These are phyloP conservation scores for Folsomia candida DNA, from an alignment of 2,888 invertebrate species.

Conservation along the genomic window DNA sequence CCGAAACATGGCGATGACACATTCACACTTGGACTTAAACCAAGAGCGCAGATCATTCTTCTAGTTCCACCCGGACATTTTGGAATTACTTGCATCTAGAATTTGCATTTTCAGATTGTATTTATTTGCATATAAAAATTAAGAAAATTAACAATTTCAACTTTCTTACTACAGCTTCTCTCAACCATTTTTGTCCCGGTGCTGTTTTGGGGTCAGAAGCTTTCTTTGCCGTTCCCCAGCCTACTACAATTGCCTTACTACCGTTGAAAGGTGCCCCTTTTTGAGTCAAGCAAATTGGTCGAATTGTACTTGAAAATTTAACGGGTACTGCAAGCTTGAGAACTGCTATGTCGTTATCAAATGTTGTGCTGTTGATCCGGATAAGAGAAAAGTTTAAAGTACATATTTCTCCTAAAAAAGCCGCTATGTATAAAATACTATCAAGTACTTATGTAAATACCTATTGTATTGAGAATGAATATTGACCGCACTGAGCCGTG, in stretches of 20 bases:
- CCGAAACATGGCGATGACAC: not conserved
- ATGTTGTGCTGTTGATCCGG: not conserved
- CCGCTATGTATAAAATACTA: not conserved
- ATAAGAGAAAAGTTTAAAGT: not conserved
- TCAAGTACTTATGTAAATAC: not conserved
- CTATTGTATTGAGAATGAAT: not conserved
- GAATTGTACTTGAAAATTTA: not conserved
- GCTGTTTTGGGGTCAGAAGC: not conserved
- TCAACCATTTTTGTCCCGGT: not conserved
- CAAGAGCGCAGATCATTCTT: not conserved
- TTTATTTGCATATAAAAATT: too few relatives aligned
- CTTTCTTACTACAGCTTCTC: not conserved
- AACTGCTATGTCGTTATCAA: not conserved
- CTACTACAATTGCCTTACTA: not conserved
- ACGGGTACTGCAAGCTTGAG: not conserved
- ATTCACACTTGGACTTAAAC: not conserved
- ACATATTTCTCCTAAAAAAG: too few relatives aligned
- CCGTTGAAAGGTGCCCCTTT: not conserved
- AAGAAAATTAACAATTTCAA: too few relatives aligned
- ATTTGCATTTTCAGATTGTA: too few relatives aligned
- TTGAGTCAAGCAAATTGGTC: not conserved
- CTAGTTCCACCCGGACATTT: not conserved
- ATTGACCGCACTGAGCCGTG: not conserved
- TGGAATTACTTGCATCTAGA: not conserved
- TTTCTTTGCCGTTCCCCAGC: not conserved